Conservation (phyloP, 2,797 vertebrate species). For the Distichodus sexfasciatus region DNA sequence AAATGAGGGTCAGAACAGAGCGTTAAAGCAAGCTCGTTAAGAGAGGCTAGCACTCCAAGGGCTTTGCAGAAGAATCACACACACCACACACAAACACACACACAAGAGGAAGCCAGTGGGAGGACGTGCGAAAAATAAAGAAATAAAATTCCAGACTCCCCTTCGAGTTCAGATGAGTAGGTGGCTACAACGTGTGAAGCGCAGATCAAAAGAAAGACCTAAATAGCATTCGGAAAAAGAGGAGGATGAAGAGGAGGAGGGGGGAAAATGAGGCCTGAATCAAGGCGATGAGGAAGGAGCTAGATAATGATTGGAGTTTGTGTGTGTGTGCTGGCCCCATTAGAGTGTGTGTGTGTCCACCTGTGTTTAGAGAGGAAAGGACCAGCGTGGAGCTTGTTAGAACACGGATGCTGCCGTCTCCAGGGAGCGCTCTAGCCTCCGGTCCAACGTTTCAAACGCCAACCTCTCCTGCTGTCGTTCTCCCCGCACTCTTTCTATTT, state of each 20-base stretch:
- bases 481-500: neutral
- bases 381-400: conserved; percentile 49
- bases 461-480: neutral
- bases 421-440: conserved; percentile 18
- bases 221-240: conserved; percentile 23
- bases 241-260: neutral
- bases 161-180: conserved; percentile 12
- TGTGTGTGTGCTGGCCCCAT: conserved; percentile 33
- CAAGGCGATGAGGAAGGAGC: neutral
- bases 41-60: conserved; percentile 3
- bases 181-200: conserved; percentile 22
- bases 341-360: conserved; percentile 26
- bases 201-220: conserved; percentile 38
- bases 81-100: neutral
- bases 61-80: conserved; percentile 5
- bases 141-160: neutral
- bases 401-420: conserved; percentile 36
- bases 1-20: no score
- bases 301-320: conserved; percentile 55
- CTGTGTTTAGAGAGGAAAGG: conserved; percentile 20
- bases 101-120: neutral
- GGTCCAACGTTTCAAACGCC: conserved; percentile 53
- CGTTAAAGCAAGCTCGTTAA: no score
- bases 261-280: neutral
- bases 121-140: neutral